These are phyloP conservation scores for Drosophila anomalata DNA, from an alignment of 2,888 invertebrate species.

Conservation along the genomic window DNA sequence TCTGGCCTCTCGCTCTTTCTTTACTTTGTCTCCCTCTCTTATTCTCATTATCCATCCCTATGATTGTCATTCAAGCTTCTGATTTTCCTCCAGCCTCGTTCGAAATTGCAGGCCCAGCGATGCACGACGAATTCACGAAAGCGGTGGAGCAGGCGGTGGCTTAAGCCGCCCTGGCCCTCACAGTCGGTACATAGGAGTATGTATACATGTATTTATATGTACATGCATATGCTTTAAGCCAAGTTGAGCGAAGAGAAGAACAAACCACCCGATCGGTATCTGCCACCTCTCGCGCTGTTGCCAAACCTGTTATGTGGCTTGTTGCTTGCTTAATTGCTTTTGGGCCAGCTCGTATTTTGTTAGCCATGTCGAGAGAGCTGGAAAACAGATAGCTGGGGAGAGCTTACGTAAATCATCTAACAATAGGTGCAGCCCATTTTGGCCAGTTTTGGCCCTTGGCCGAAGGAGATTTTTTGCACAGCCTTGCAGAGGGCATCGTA, in stretches of 20 bases:
- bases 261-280: constrained; percentile 22
- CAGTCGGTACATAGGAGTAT: background rate
- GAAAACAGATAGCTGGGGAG: background rate
- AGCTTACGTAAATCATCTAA: constrained; percentile 1
- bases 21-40: background rate
- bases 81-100: constrained; percentile 35
- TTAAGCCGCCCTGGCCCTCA: constrained; percentile 15
- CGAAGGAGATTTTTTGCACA: background rate
- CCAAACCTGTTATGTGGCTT: constrained; percentile 59
- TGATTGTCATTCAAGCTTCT: constrained; percentile 37
- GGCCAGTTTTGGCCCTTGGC: background rate
- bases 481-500: background rate
- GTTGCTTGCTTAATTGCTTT: constrained; percentile 38
- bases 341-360: background rate
- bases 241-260: constrained; percentile 2
- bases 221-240: background rate
- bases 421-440: background rate
- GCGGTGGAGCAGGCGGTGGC: background rate
- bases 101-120: constrained; percentile 37
- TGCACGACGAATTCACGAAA: constrained; percentile 52
- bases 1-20: background rate
- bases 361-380: background rate
- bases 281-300: constrained; percentile 51
- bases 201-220: background rate
- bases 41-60: constrained; percentile 29